Evolutionary conservation across 2,888 invertebrate species (phyloP), one percentile per base, ranked within the genome.

Genomic region (Ecdyonurus torrentis): DNA sequence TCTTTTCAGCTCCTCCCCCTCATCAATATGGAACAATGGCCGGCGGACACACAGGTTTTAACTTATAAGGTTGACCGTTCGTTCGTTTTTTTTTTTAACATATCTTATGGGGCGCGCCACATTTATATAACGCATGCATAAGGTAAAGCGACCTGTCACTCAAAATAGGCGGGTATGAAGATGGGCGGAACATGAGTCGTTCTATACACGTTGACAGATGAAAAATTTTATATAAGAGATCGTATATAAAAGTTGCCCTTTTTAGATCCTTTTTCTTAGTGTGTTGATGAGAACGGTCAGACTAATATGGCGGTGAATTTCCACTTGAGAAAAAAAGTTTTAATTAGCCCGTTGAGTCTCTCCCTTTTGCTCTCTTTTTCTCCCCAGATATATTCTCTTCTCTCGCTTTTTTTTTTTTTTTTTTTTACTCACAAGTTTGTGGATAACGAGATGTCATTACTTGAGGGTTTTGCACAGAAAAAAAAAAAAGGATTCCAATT

Each of bases 1-100:
- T 19, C 20, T 7, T 19, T 10, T 25, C 23, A 23, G 50, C 62
- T 62, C 62, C 62, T 24, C 62, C 62, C 62, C 62, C 53, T 62
- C 62, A 62, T 62, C 62, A 62, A 62, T 62, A 62, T 62, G 62
- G 62, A 62, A 62, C 62, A 62, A 62, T 62, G 62, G 58, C 62
- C 62, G 50, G 55, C 58, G 58, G 62, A 50, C 58, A 58, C 62
- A 37, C 15, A 37, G 7, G 37, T 10, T 15, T n/a, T n/a, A n/a
- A n/a, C 7, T 37, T 37, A 37, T 15, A 37, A 10, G 37, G 37
- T 15, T 37, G 37, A 37, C 37, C 37, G 37, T 37, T 37, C 37
- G 15, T 15, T n/a, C n/a, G n/a, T n/a, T n/a, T n/a, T n/a, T n/a
- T n/a, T n/a, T n/a, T n/a, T n/a, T n/a, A n/a, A n/a, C n/a, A n/a